These are phyloP conservation scores for Caenorhabditis inopinata DNA, from an alignment of 1,140 invertebrate species.

Conservation along the genomic window DNA sequence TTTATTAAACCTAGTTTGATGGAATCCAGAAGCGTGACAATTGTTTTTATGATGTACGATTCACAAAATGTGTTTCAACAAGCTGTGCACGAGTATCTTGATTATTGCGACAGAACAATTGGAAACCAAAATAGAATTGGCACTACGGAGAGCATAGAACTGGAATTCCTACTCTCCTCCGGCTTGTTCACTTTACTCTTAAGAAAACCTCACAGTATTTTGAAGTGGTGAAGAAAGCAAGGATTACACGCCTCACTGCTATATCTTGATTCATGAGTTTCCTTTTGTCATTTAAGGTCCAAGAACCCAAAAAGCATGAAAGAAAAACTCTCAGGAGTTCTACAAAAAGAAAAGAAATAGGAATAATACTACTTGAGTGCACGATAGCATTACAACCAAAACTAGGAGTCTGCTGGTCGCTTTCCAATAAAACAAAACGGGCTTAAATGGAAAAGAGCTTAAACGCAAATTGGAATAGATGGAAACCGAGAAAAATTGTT, in stretches of 20 bases:
- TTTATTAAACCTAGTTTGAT: too few species aligned
- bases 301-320: too few species aligned
- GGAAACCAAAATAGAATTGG: too few species aligned
- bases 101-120: too few species aligned
- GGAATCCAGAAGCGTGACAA: too few species aligned
- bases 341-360: neutral
- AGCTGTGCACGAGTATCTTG: too few species aligned
- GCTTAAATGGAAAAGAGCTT: neutral
- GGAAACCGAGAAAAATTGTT: neutral
- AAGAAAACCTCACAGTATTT: constrained; percentile 15
- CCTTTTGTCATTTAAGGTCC: neutral
- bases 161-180: neutral
- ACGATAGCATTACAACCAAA: too few species aligned
- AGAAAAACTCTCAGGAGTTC: too few species aligned
- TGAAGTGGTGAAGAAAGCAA: constrained; percentile 26
- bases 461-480: constrained; percentile 14
- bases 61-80: too few species aligned
- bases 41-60: too few species aligned
- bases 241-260: constrained; percentile 27
- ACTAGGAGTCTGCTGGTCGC: too few species aligned
- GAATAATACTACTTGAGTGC: too few species aligned
- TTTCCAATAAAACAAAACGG: neutral
- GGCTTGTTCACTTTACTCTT: neutral
- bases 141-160: neutral
- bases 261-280: neutral